Evolutionary conservation across 2,797 vertebrate species (phyloP).

Genomic region (Kryptopterus vitreolus): DNA sequence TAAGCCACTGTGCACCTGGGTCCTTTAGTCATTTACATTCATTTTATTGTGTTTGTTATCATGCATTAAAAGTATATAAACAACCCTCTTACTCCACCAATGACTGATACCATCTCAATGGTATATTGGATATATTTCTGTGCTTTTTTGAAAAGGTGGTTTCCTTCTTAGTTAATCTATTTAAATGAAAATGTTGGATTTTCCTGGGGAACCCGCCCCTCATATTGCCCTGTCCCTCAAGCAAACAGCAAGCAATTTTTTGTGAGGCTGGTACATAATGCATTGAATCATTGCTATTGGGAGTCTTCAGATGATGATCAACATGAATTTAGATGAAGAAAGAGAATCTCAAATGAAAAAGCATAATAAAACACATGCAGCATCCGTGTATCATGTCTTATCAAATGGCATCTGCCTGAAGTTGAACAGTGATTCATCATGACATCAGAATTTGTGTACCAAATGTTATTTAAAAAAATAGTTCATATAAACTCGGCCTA

Average conservation of each 20-base stretch:
- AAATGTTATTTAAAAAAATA: background rate
- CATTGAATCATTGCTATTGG: background rate
- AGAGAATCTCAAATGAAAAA: background rate
- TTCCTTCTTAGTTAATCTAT: background rate
- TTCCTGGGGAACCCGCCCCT: background rate
- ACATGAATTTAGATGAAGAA: background rate
- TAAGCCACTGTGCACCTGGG: too few species aligned
- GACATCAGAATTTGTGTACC: background rate
- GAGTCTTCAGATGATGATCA: background rate
- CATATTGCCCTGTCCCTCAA: background rate
- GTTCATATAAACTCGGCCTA: background rate
- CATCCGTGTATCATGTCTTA: background rate
- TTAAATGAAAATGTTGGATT: background rate
- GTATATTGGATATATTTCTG: background rate
- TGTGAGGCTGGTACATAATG: background rate
- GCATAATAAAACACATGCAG: background rate
- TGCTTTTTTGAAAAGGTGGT: background rate
- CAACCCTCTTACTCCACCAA: background rate
- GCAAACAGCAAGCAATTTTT: background rate
- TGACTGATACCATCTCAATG: background rate
- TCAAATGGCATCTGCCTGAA: background rate
- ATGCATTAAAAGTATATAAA: background rate
- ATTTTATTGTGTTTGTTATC: background rate
- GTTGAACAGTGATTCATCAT: background rate
- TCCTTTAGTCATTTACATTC: too few species aligned